These are phyloP conservation scores for Drosophila koepferae DNA, from an alignment of 2,888 invertebrate species.

Conservation along the genomic window DNA sequence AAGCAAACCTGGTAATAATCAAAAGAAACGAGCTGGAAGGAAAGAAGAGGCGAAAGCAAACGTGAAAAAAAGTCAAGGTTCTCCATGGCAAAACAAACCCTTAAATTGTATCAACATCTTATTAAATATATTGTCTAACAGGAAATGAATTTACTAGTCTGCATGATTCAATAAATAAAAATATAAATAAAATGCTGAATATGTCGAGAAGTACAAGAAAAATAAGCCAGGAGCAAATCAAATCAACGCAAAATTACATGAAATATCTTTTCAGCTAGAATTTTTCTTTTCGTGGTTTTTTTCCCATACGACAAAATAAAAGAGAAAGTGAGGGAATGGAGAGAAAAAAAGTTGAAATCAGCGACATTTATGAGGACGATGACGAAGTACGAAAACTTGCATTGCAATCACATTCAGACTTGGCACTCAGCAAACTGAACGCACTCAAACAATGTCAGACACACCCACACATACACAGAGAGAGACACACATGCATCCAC, in stretches of 20 bases:
- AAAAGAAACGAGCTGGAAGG: not conserved
- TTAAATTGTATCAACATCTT: not conserved
- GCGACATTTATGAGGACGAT: conserved; percentile 66
- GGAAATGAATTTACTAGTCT: conserved; percentile 1
- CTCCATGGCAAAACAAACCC: not conserved
- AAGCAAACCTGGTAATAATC: not conserved
- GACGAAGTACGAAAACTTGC: conserved; percentile 55
- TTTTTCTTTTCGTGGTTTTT: conserved; percentile 16
- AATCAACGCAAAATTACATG: conserved; percentile 41
- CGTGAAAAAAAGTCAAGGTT: not conserved
- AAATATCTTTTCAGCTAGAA: conserved; percentile 28
- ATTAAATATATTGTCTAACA: not conserved
- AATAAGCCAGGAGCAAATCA: conserved; percentile 34
- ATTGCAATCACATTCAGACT: conserved; percentile 55
- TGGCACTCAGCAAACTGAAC: conserved; percentile 23
- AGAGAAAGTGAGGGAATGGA: not conserved
- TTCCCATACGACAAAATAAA: not conserved
- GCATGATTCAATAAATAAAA: conserved; percentile 5
- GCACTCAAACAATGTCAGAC: conserved; percentile 49
- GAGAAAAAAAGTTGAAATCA: conserved; percentile 8
- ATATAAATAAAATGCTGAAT: not conserved
- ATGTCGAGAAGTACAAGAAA: conserved; percentile 10
- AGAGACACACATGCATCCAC: conserved; percentile 17
- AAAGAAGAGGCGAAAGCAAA: not conserved
- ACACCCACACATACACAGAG: not conserved